These are phyloP conservation scores for Ceratosolen fusciceps DNA, from an alignment of 1,140 invertebrate genomes.

Conservation along the genomic window DNA sequence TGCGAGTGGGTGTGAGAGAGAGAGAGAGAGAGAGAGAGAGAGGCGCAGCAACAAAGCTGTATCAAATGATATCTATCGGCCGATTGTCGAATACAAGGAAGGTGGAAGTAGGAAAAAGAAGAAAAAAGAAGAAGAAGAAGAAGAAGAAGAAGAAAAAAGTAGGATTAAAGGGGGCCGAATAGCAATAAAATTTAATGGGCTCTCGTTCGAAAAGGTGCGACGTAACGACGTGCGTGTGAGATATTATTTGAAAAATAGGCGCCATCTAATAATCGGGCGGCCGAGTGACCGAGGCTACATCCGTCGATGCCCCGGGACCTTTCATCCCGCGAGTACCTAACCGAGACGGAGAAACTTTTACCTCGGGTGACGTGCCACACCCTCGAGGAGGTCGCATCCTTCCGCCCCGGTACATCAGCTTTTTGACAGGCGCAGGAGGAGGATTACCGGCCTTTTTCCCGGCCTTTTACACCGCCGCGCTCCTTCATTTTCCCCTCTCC, in stretches of 20 bases:
- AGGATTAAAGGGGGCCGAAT: not conserved
- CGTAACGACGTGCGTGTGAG: constrained; percentile 49
- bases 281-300: not conserved
- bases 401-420: constrained; percentile 58
- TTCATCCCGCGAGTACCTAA: constrained; percentile 52
- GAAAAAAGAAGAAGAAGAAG: no score
- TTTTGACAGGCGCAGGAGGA: constrained; percentile 54
- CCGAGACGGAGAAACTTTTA: constrained; percentile 51
- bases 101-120: no score
- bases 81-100: no score
- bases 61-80: no score
- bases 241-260: constrained; percentile 18
- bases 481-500: not conserved
- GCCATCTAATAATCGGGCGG: constrained; percentile 22
- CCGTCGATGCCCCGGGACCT: constrained; percentile 51
- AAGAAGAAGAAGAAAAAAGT: no score
- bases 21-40: not conserved
- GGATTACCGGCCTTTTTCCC: no score
- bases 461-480: not conserved
- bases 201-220: constrained; percentile 51
- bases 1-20: no score
- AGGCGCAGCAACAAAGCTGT: not conserved
- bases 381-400: constrained; percentile 58
- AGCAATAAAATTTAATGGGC: not conserved
- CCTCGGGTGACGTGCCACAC: constrained; percentile 55